A percentile compares a stretch with the other conserved stretches of the same genome.
Evolutionary conservation across 2,797 vertebrate species (phyloP).

Genomic region (Hypotaenidia philippensis): DNA sequence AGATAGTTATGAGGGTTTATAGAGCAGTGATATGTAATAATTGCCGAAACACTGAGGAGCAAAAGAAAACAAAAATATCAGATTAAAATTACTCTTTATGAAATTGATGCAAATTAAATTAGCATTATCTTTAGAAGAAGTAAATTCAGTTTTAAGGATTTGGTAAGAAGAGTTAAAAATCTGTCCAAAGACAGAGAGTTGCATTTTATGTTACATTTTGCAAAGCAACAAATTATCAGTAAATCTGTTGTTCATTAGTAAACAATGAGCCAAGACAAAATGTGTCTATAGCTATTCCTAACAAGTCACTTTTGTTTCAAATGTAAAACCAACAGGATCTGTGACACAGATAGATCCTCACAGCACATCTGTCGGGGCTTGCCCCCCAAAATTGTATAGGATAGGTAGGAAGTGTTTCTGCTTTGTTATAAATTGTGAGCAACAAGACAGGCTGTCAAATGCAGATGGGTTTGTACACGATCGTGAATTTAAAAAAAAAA

Average conservation of each 20-base stretch:
- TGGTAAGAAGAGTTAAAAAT: neutral
- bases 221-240: neutral
- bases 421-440: conserved; percentile 41
- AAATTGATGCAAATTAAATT: neutral
- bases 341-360: neutral
- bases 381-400: neutral
- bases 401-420: conserved; percentile 18
- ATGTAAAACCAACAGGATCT: neutral
- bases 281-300: neutral
- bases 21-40: neutral
- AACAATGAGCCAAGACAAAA: neutral
- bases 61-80: neutral
- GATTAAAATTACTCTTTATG: neutral
- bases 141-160: neutral
- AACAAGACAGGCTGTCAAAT: conserved; percentile 20
- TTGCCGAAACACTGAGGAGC: neutral
- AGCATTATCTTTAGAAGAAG: neutral
- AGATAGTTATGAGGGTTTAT: neutral
- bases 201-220: neutral
- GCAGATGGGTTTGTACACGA: conserved; percentile 44
- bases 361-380: conserved; percentile 2
- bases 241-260: neutral
- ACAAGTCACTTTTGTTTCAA: neutral
- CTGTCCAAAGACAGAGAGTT: neutral
- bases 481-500: neutral